Base-by-base conservation (phyloP, 2,888 invertebrate species). In the Neocrepidodera transversa region DNA sequence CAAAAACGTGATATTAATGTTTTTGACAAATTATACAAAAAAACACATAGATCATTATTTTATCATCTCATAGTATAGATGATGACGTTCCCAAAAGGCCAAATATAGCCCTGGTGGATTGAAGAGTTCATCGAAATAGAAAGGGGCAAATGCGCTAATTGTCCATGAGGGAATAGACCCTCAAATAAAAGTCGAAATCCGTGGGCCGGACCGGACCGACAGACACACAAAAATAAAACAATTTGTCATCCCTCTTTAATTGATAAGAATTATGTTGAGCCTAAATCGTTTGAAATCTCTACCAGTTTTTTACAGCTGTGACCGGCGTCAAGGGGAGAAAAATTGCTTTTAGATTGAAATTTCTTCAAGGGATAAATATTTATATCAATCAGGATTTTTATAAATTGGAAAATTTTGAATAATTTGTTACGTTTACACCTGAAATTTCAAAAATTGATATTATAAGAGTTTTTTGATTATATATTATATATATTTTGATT, bases 241-340 rank as follows among this genome's bases (percentile, higher is more conserved):
- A 75, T 75, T 74, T 75, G 74, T 75, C 75, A 75, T 73, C 66
- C 65, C 50, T 66, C 63, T 70, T 77, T n/a, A 75, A 76, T 76
- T 75, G 75, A 73, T 72, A 71, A 72, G 73, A 75, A 76, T 73
- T 73, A 73, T 69, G 59, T 60, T 53, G 64, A 18, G 32, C n/a
- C 35, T 43, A 60, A 56, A 51, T 49, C n/a, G 40, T 30, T 20
- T 50, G 47, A 60, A 61, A 62, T 62, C 57, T 50, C 52, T 32
- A 18, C 30, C 30, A 42, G 32, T 43, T 43, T 53, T 58, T 54
- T 60, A 50, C 64, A 67, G 61, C 62, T 63, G 66, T 56, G 59
- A 23, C 49, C 47, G 11, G n/a, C n/a, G n/a, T 42, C 20, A 10
- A 8, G 17, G 18, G 40, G 20, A 17, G 16, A 17, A 20, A 16